These are phyloP conservation scores for Kudoa iwatai DNA, from an alignment of 30 jellyfish, hydroid and myxozoan genomes.

Conservation along the genomic window DNA sequence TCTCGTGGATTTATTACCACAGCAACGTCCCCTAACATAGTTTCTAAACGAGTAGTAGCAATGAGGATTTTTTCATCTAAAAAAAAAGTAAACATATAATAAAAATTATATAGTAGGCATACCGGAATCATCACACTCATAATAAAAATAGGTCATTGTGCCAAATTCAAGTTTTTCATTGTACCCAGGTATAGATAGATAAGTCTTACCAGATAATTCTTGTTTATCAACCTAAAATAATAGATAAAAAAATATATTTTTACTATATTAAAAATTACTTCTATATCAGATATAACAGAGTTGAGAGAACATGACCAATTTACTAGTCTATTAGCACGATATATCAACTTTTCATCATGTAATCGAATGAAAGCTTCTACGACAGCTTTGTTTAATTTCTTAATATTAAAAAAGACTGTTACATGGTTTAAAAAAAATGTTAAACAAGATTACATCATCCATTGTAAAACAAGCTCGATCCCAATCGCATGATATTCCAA, in stretches of 20 bases:
- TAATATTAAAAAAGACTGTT: not conserved
- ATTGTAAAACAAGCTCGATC: slow-evolving; percentile 84
- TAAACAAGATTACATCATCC: slow-evolving; percentile 86
- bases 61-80: slow-evolving; percentile 54
- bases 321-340: slow-evolving; percentile 76
- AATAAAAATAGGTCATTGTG: slow-evolving; percentile 31
- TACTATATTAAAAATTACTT: slow-evolving; percentile 6
- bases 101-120: too few relatives aligned
- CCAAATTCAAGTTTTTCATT: slow-evolving; percentile 79
- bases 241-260: not conserved
- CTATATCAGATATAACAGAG: slow-evolving; percentile 81
- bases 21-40: slow-evolving; percentile 96
- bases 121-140: slow-evolving; percentile 66
- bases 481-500: slow-evolving; percentile 94
- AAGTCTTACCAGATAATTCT: slow-evolving; percentile 36
- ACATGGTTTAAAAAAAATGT: not conserved
- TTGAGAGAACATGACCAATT: slow-evolving; percentile 96
- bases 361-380: slow-evolving; percentile 43
- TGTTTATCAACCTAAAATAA: slow-evolving; percentile 39
- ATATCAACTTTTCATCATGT: slow-evolving; percentile 33
- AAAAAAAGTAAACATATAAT: too few relatives aligned
- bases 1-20: slow-evolving; percentile 74
- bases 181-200: slow-evolving; percentile 61
- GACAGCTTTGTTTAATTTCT: slow-evolving; percentile 46
- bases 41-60: slow-evolving; percentile 89